Percentiles rank a stretch among this genome's conserved stretches.
phyloP scores from a whole-genome alignment of 2,888 invertebrate genomes.

The Microdon myrmicae region DNA sequence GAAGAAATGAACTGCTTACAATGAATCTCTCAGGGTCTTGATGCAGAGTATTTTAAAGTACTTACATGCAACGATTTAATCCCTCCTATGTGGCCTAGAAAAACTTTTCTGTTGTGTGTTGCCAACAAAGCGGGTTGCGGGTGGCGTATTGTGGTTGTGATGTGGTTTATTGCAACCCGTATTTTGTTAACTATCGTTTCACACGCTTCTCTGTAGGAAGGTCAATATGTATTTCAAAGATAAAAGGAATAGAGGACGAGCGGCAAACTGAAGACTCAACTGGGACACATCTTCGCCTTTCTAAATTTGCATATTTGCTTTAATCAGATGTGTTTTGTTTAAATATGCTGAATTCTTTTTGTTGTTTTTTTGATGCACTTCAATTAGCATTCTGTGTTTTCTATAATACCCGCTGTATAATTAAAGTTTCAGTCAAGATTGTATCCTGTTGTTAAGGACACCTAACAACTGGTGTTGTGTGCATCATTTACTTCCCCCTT shows the following conservation, averaged over 20 bases:
- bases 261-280: too few species aligned
- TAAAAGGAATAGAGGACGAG: too few species aligned
- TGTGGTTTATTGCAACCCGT: too few species aligned
- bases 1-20: too few species aligned
- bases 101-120: constrained; percentile 9
- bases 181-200: constrained; percentile 32
- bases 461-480: constrained; percentile 1
- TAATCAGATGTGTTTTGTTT: constrained; percentile 33
- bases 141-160: constrained; percentile 24
- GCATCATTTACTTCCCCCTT: constrained; percentile 6
- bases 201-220: constrained; percentile 43
- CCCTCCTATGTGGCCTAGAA: constrained; percentile 4
- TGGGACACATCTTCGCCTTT: too few species aligned
- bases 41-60: constrained; percentile 18
- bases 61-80: background rate
- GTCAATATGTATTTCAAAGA: constrained; percentile 45
- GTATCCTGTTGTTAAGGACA: too few species aligned
- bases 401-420: constrained; percentile 40
- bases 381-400: constrained; percentile 41
- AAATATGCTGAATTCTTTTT: constrained; percentile 15
- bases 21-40: too few species aligned
- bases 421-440: too few species aligned
- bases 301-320: too few species aligned
- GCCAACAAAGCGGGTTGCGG: constrained; percentile 3
- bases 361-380: constrained; percentile 17